Percentiles rank a stretch among this genome's conserved stretches.
These are phyloP conservation scores for Xiphorhynchus erythropygius DNA, from an alignment of 2,797 vertebrate species.

Conservation along the genomic window DNA sequence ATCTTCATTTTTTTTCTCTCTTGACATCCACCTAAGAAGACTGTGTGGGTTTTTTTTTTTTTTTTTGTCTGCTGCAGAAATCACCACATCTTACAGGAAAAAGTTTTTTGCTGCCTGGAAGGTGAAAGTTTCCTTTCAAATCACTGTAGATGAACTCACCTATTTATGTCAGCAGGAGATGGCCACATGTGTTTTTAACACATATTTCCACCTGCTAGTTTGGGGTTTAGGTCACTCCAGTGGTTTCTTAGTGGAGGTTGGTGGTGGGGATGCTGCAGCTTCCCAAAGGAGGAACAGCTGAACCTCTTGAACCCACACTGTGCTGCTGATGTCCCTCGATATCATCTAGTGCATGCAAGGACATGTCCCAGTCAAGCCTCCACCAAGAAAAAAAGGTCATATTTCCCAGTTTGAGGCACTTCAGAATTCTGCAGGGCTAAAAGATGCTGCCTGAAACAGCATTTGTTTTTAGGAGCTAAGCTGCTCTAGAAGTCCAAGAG, in stretches of 20 bases:
- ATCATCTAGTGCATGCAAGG: fast-evolving
- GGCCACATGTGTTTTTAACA: neutral
- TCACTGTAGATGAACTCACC: neutral
- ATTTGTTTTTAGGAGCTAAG: neutral
- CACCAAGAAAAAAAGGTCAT: neutral
- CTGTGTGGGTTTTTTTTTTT: fast-evolving
- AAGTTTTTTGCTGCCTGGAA: neutral
- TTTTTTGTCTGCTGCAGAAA: neutral
- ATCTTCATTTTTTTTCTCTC: neutral
- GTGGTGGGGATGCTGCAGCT: neutral
- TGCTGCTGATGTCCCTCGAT: neutral
- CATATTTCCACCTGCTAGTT: neutral
- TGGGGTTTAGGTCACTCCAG: neutral
- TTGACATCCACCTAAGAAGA: neutral
- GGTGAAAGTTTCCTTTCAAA: neutral
- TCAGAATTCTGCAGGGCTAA: neutral
- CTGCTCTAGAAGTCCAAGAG: neutral
- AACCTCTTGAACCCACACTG: neutral
- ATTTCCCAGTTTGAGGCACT: neutral
- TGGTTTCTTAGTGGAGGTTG: neutral
- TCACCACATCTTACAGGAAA: neutral
- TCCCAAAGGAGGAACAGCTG: neutral
- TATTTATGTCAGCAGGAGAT: neutral
- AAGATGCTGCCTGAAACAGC: neutral
- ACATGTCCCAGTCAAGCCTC: neutral